Conservation (phyloP, 2,113 vertebrate species). For the Anseranas semipalmata region DNA sequence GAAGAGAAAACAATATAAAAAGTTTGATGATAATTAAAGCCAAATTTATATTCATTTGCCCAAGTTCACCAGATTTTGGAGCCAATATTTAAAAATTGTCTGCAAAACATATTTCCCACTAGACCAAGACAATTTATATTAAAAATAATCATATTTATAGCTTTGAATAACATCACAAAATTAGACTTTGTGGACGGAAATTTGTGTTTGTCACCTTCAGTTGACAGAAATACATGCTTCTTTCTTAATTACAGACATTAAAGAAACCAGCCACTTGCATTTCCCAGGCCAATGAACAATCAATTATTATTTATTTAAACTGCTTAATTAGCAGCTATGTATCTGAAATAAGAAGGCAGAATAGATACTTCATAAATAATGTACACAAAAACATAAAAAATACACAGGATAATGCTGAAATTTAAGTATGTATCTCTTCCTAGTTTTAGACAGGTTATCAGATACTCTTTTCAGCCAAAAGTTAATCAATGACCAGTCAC, state of each 20-base stretch:
- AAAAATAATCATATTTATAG: neutral
- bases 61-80: neutral
- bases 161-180: neutral
- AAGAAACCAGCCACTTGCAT: neutral
- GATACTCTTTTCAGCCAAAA: neutral
- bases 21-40: slow-evolving; percentile 42
- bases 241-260: slow-evolving; percentile 9
- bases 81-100: neutral
- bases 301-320: neutral
- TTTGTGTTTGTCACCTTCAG: neutral
- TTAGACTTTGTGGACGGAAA: neutral
- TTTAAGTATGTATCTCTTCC: neutral
- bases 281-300: neutral
- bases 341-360: neutral
- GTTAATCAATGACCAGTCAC: neutral
- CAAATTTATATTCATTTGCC: neutral
- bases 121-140: neutral
- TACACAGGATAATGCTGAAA: neutral
- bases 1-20: slow-evolving; percentile 13
- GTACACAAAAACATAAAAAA: neutral
- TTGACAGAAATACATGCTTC: slow-evolving; percentile 17
- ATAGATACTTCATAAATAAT: neutral
- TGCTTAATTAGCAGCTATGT: neutral
- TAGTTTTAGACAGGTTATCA: neutral
- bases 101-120: neutral